phyloP scores from a whole-genome alignment of 2,113 vertebrate genomes.

The Camelus bactrianus region DNA sequence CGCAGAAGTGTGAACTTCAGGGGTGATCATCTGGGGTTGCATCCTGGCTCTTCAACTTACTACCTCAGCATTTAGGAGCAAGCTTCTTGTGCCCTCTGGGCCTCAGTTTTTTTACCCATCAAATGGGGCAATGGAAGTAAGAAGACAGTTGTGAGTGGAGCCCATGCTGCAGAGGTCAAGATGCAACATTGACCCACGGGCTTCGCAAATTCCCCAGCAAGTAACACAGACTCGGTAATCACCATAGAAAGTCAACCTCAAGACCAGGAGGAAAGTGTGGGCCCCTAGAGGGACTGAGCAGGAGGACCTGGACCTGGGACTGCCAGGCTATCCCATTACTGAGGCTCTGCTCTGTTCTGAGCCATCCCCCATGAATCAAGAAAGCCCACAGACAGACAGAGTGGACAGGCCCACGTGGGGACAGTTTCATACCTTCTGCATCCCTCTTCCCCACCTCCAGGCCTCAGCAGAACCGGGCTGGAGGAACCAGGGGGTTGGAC shows the following conservation, averaged over 20 bases:
- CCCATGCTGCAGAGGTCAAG: accelerated
- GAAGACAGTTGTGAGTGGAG: background rate
- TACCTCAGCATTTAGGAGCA: background rate
- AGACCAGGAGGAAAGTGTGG: accelerated
- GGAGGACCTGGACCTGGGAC: too few relatives aligned
- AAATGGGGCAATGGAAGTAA: background rate
- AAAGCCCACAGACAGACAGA: background rate
- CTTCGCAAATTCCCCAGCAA: background rate
- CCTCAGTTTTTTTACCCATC: background rate
- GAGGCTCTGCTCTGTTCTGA: accelerated
- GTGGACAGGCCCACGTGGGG: accelerated
- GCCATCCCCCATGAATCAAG: background rate
- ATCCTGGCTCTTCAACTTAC: background rate
- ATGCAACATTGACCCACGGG: accelerated
- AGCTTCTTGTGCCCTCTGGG: too few relatives aligned
- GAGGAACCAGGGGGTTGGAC: background rate
- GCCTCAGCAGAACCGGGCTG: background rate
- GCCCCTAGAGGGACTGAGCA: background rate
- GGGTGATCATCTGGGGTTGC: background rate
- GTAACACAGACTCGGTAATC: background rate
- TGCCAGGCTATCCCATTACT: accelerated
- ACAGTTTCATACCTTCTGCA: too few relatives aligned
- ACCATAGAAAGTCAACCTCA: background rate
- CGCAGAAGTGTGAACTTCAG: background rate
- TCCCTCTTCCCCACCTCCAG: background rate